These are phyloP conservation scores for Rhyacophila evoluta DNA, from an alignment of 2,888 invertebrate species.

Conservation along the genomic window DNA sequence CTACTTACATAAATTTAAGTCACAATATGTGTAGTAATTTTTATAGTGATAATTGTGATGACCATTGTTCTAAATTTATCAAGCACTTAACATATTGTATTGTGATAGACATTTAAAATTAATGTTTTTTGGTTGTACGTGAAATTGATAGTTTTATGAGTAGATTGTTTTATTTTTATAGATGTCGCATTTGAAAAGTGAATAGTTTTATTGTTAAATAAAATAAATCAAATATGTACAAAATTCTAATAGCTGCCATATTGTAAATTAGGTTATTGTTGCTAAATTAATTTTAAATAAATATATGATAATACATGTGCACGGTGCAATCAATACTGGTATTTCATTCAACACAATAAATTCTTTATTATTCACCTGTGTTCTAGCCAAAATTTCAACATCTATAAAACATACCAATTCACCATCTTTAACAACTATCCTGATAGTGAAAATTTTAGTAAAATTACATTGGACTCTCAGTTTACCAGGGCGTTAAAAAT, in stretches of 20 bases:
- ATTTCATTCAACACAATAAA: background rate
- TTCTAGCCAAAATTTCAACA: slow-evolving; percentile 16
- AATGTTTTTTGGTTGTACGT: background rate
- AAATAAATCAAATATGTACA: background rate
- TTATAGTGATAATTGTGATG: too few species aligned
- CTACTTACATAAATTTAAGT: too few species aligned
- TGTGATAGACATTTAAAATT: too few species aligned
- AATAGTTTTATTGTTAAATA: background rate
- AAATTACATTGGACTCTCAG: too few species aligned
- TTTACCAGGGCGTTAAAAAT: too few species aligned
- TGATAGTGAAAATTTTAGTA: too few species aligned
- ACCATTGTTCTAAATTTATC: too few species aligned
- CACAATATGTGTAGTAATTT: too few species aligned
- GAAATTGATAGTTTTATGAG: background rate
- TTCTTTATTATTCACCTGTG: slow-evolving; percentile 33
- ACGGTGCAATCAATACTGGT: background rate
- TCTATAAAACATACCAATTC: too few species aligned
- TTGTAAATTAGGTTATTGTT: background rate
- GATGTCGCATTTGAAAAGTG: background rate
- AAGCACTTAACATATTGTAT: too few species aligned
- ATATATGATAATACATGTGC: background rate
- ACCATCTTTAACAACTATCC: too few species aligned
- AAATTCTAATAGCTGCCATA: background rate
- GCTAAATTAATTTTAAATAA: background rate
- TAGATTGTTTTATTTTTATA: background rate